Evolutionary conservation across 1,140 invertebrate species (phyloP), one percentile per base, ranked within the genome.

Genomic region (Drosophila busckii): DNA sequence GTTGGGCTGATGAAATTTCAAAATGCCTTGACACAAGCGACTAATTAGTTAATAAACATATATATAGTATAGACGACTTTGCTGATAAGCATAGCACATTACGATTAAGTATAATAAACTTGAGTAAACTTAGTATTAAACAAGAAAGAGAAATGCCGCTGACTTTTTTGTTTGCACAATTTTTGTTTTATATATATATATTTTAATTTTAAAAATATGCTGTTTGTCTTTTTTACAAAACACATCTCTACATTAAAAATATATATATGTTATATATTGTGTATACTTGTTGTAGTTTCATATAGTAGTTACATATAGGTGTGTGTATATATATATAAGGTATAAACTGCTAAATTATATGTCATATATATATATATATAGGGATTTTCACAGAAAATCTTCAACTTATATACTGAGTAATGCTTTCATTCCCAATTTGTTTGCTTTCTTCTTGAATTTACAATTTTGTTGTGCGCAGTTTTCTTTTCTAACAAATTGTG

Each of bases 301-400:
- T 68, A 62, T 70, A 70, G 66, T 78, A 76, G 46, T 26, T 19
- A 16, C 20, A 37, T 37, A 37, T 37, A 20, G 8, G 17, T 37
- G 35, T 52, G 31, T 54, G 10, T 78, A 54, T 69, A 67, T 68
- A 69, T 80, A 71, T 73, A 49, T 60, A 69, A 83, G 59, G 76
- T 82, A 75, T 80, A 82, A 82, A 83, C 61, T 70, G 70, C 56
- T 73, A 82, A 12, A 31, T 9, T 32, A 32, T 41, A 58, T 78
- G 73, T 78, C 73, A 78, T 78, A 69, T 73, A n/a, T n/a, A n/a
- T n/a, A n/a, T n/a, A n/a, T n/a, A n/a, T n/a, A n/a, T n/a, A n/a
- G n/a, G 69, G 80, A 84, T 84, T 84, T 84, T 84, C 80, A 84
- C 80, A 84, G 80, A 84, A 84, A 84, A 84, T 84, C 80, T 70